phyloP scores from a whole-genome alignment of 2,888 invertebrate species.

The Drosophila trichaetosa region DNA sequence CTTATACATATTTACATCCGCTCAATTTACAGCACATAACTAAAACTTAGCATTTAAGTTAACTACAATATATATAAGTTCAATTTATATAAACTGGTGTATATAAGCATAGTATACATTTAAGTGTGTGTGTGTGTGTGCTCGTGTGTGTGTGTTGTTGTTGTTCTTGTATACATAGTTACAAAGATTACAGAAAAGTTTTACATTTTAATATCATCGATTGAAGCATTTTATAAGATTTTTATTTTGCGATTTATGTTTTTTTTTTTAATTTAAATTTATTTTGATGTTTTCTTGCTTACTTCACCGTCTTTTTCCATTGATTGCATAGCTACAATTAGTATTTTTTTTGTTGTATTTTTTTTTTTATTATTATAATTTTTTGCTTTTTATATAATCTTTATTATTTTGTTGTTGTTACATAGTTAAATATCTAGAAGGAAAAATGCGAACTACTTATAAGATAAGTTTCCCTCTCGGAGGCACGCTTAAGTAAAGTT shows the following conservation, averaged over 20 bases:
- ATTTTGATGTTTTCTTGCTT: slow-evolving; percentile 39
- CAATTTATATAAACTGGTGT: slow-evolving; percentile 21
- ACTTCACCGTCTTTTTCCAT: slow-evolving; percentile 80
- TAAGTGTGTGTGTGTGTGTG: slow-evolving; percentile 24
- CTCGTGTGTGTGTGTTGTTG: background rate
- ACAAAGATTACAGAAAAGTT: slow-evolving; percentile 37
- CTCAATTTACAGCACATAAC: slow-evolving; percentile 49
- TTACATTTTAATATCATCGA: slow-evolving; percentile 43
- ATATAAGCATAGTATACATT: slow-evolving; percentile 25
- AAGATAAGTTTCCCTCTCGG: slow-evolving; percentile 71
- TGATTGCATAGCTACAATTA: slow-evolving; percentile 76
- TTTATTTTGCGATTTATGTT: slow-evolving; percentile 13
- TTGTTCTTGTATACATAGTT: slow-evolving; percentile 32
- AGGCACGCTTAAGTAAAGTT: slow-evolving; percentile 80
- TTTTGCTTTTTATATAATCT: slow-evolving; percentile 10
- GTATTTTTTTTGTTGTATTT: slow-evolving; percentile 9
- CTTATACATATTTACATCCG: slow-evolving; percentile 51
- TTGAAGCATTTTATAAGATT: slow-evolving; percentile 46
- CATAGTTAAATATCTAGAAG: slow-evolving; percentile 55
- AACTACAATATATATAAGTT: slow-evolving; percentile 26
- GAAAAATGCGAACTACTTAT: slow-evolving; percentile 71
- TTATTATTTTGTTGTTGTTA: slow-evolving; percentile 11
- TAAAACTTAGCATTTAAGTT: slow-evolving; percentile 27
- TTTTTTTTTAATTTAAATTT: slow-evolving; percentile 5
- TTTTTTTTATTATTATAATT: background rate